Conservation (phyloP, 2,888 invertebrate genomes). For the Lysandra bellargus region DNA sequence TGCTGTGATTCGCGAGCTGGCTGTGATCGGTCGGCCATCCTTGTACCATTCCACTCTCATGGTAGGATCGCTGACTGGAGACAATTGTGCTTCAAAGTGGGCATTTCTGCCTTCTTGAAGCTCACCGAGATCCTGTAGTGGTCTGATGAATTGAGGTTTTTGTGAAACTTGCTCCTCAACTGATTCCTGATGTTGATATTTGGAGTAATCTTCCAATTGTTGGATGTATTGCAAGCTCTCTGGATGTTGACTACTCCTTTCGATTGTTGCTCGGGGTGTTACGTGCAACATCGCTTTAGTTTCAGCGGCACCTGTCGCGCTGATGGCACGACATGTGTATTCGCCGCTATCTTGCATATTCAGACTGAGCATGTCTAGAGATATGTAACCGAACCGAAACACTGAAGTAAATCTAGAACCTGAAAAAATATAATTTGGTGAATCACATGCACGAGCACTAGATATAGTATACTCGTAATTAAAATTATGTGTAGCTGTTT, state of each 20-base stretch:
- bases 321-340: constrained; percentile 93
- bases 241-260: constrained; percentile 93
- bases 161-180: constrained; percentile 90
- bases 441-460: too few relatives aligned
- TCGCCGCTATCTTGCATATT: constrained; percentile 93
- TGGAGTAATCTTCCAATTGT: constrained; percentile 93
- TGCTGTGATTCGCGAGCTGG: constrained; percentile 97
- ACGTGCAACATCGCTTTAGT: constrained; percentile 91
- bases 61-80: constrained; percentile 94
- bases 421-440: constrained; percentile 56
- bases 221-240: constrained; percentile 94
- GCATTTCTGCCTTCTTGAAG: constrained; percentile 94
- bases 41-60: constrained; percentile 98
- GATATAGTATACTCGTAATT: too few relatives aligned
- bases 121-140: constrained; percentile 91
- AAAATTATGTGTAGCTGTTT: neutral
- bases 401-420: constrained; percentile 97
- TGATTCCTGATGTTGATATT: constrained; percentile 91
- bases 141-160: constrained; percentile 92
- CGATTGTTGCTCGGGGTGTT: constrained; percentile 90
- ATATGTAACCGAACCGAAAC: constrained; percentile 98
- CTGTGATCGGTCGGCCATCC: constrained; percentile 96
- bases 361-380: constrained; percentile 93
- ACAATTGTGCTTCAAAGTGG: constrained; percentile 95
- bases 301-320: constrained; percentile 92